Base-by-base conservation (phyloP, 2,888 invertebrate species). In the Spisula solida region DNA sequence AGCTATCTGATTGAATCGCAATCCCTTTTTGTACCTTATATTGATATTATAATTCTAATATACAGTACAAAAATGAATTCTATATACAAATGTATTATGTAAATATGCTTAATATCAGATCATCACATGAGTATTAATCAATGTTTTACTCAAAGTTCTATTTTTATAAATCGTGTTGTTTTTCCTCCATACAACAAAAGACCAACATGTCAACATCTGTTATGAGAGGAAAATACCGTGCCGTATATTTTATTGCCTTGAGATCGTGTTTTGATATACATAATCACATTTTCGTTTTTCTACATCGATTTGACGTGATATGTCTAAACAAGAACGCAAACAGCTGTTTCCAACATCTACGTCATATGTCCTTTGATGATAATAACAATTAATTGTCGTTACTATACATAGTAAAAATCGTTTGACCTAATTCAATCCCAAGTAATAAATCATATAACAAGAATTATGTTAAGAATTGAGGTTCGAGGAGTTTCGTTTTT, bases 321-420 rank as follows among this genome's bases (percentile, higher is more conserved):
- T 31, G 34, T 75, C n/a, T 31, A 75, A 31, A 75, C 14, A 16
- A 18, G 16, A 6, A 31, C 34, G 14, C 34, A 18, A 4, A 29
- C 75, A 75, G 29, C 75, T 75, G 75, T 34, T 75, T 29, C 75
- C 34, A 6, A 5, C 16, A 34, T 25, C 14, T 75, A 31, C 75
- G 75, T 75, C 75, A 75, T 25, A 29, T 41, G 31, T 75, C 75
- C 25, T 31, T 31, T 34, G 31, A 75, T 75, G 75, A 31, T 31
- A 75, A 75, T 75, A 25, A 20, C 34, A 75, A 31, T 31, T 75
- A 75, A 75, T 34, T 29, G 75, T 14, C 18, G 34, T 75, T 75
- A 25, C 75, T 75, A 75, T 31, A 75, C 18, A 75, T 75, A 75
- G 75, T 75, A 34, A 34, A 75, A 34, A 75, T 75, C 75, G 34